Evolutionary conservation across 2,888 invertebrate species (phyloP).

Genomic region (Laspeyria flexula): DNA sequence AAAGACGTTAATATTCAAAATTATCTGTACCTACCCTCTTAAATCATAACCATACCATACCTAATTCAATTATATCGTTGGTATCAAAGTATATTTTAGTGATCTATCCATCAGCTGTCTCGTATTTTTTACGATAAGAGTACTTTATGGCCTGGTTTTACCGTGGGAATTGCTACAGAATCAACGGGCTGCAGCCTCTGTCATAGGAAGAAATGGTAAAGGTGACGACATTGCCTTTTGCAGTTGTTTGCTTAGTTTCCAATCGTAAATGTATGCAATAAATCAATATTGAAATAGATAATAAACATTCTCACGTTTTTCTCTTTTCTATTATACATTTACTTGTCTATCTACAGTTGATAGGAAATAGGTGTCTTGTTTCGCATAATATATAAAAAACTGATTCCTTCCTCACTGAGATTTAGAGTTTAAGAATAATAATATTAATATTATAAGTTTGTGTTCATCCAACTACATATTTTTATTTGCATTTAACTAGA

Average conservation of each 20-base stretch:
- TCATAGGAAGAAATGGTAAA: slow-evolving; percentile 51
- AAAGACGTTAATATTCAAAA: too few relatives aligned
- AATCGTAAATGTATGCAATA: slow-evolving; percentile 48
- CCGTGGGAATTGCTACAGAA: slow-evolving; percentile 53
- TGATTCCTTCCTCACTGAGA: too few relatives aligned
- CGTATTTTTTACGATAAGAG: slow-evolving; percentile 21
- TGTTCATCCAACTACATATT: too few relatives aligned
- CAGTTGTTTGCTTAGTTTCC: slow-evolving; percentile 48
- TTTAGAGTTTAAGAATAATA: too few relatives aligned
- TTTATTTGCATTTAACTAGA: not conserved
- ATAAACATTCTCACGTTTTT: slow-evolving; percentile 66
- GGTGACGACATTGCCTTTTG: slow-evolving; percentile 50
- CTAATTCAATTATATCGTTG: too few relatives aligned
- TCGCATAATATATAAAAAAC: too few relatives aligned
- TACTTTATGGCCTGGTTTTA: slow-evolving; percentile 23
- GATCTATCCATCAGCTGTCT: slow-evolving; percentile 21
- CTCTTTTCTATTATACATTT: slow-evolving; percentile 7
- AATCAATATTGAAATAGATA: slow-evolving; percentile 50
- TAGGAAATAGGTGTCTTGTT: too few relatives aligned
- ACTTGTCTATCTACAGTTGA: too few relatives aligned
- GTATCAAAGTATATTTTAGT: not conserved
- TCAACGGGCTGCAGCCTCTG: slow-evolving; percentile 36
- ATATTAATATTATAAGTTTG: too few relatives aligned
- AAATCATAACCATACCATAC: too few relatives aligned
- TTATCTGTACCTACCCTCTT: too few relatives aligned